Percentiles rank a stretch among this genome's conserved stretches.
Evolutionary conservation across 1,140 invertebrate species (phyloP).

Genomic region (Epicauta chinensis): DNA sequence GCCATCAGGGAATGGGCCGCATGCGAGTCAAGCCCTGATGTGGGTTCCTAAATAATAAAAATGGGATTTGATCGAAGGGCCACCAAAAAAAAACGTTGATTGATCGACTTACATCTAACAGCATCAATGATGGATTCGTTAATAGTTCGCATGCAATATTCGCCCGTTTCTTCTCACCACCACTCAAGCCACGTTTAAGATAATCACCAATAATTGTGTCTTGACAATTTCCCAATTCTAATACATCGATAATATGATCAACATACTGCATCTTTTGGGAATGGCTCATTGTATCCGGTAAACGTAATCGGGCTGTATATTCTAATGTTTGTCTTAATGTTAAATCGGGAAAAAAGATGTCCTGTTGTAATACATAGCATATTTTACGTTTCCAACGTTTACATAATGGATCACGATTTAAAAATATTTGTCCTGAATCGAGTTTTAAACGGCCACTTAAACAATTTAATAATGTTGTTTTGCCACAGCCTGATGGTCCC

Average conservation of each 20-base stretch:
- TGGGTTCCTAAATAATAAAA: slow-evolving; percentile 72
- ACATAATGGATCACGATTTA: slow-evolving; percentile 68
- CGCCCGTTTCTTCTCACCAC: slow-evolving; percentile 81
- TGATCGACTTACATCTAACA: slow-evolving; percentile 69
- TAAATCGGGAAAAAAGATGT: slow-evolving; percentile 77
- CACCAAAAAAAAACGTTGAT: too few relatives aligned
- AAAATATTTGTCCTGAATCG: slow-evolving; percentile 62
- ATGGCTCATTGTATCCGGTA: slow-evolving; percentile 69
- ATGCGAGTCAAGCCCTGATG: slow-evolving; percentile 78
- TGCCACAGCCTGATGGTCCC: slow-evolving; percentile 76
- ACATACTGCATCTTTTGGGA: slow-evolving; percentile 73
- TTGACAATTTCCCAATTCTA: slow-evolving; percentile 71
- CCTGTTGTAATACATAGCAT: slow-evolving; percentile 79
- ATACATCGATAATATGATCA: slow-evolving; percentile 71
- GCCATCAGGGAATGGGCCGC: slow-evolving; percentile 71
- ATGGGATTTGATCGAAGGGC: too few relatives aligned
- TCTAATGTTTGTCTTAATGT: slow-evolving; percentile 74
- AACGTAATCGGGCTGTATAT: slow-evolving; percentile 63
- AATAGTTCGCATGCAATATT: slow-evolving; percentile 83
- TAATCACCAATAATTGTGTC: slow-evolving; percentile 80
- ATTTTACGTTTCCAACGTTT: slow-evolving; percentile 72
- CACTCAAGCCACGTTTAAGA: slow-evolving; percentile 70
- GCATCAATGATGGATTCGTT: slow-evolving; percentile 76
- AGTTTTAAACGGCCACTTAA: slow-evolving; percentile 63
- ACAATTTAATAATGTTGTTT: slow-evolving; percentile 75